Percentiles rank a stretch among this genome's conserved stretches.
Evolutionary conservation across 2,797 vertebrate species (phyloP).

Genomic region (Clarias laeviceps): DNA sequence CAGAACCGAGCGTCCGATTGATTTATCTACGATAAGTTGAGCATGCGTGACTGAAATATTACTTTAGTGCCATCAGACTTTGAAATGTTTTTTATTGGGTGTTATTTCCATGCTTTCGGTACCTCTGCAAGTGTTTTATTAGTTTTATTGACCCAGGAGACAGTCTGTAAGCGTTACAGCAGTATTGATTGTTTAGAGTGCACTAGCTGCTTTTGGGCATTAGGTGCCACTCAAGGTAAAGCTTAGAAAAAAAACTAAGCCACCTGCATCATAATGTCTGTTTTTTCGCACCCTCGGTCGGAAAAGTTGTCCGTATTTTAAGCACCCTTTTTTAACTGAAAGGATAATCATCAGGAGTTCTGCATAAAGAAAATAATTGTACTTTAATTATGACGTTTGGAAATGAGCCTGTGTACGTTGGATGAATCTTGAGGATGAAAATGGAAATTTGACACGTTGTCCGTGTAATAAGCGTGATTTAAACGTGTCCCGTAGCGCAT

Average conservation of each 20-base stretch:
- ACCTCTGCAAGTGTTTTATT: slow-evolving; percentile 18
- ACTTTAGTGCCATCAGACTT: slow-evolving; percentile 5
- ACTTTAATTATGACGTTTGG: background rate
- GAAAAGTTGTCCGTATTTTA: background rate
- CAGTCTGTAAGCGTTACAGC: background rate
- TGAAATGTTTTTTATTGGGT: background rate
- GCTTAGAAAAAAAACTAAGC: background rate
- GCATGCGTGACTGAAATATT: background rate
- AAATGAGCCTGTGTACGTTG: too few relatives aligned
- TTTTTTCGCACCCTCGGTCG: background rate
- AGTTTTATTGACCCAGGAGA: slow-evolving; percentile 19
- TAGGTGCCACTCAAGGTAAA: slow-evolving; percentile 53
- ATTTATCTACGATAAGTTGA: background rate
- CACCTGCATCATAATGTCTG: background rate
- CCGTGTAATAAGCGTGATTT: slow-evolving; percentile 1
- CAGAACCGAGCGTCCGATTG: background rate
- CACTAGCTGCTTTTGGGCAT: slow-evolving; percentile 43
- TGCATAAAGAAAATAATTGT: background rate
- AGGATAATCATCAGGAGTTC: background rate
- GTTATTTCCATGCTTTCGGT: slow-evolving; percentile 5
- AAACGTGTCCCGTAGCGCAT: background rate
- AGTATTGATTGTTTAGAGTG: slow-evolving; percentile 4
- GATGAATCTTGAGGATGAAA: background rate
- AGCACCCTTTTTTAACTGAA: background rate
- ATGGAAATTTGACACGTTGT: background rate